Conservation (phyloP, 2,113 vertebrate genomes). For the Dasypus novemcinctus region DNA sequence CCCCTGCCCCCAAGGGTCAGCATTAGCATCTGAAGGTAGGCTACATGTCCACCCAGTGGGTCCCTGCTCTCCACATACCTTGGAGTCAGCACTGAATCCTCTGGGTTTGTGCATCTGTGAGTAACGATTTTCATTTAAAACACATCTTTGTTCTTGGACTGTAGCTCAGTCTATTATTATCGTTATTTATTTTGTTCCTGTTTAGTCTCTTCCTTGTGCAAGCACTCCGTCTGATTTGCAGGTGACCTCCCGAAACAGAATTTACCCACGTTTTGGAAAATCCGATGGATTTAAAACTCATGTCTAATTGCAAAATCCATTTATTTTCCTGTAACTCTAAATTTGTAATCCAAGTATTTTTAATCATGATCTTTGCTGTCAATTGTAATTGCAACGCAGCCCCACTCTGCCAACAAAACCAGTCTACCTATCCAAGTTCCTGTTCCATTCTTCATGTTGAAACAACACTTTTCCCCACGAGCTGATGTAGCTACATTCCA, state of each 20-base stretch:
- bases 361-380: constrained; percentile 54
- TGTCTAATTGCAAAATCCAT: constrained; percentile 68
- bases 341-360: constrained; percentile 56
- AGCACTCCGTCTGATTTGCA: constrained; percentile 50
- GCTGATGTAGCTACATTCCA: not conserved
- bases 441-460: not conserved
- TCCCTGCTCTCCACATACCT: not conserved
- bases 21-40: constrained; percentile 52
- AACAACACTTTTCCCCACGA: not conserved
- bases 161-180: constrained; percentile 57
- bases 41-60: not conserved
- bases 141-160: constrained; percentile 58
- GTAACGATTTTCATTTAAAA: constrained; percentile 77
- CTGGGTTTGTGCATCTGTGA: constrained; percentile 45
- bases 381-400: rapidly evolving
- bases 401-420: constrained; percentile 2
- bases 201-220: not conserved
- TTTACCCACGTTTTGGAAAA: constrained; percentile 53
- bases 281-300: constrained; percentile 51
- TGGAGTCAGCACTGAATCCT: not conserved
- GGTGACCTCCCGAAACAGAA: constrained; percentile 53
- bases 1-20: constrained; percentile 52
- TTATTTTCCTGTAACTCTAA: constrained; percentile 50
- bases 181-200: constrained; percentile 66
- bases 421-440: constrained; percentile 28